These are phyloP conservation scores for Pogonophryne albipinna DNA, from an alignment of 2,797 vertebrate genomes.

Conservation along the genomic window DNA sequence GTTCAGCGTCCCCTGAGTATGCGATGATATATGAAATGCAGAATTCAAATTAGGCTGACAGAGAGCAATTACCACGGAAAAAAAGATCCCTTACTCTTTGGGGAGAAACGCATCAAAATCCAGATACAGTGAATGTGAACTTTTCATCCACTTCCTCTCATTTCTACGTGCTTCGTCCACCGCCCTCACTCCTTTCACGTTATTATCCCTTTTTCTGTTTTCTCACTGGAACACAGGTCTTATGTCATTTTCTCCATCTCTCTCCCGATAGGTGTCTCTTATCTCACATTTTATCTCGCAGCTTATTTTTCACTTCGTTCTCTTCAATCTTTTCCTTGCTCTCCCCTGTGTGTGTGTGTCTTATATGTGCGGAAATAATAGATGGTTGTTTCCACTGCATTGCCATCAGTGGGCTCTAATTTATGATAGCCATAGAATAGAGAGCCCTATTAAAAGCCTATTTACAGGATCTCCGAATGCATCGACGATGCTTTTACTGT, in stretches of 20 bases:
- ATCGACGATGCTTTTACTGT: conserved; percentile 37
- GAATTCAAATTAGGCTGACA: conserved; percentile 82
- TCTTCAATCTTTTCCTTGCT: no score
- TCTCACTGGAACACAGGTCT: conserved; percentile 34
- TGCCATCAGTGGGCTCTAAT: conserved; percentile 58
- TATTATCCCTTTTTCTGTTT: conserved; percentile 31
- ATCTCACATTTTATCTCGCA: conserved; percentile 26
- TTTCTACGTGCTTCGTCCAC: conserved; percentile 33
- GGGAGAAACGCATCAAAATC: conserved; percentile 58
- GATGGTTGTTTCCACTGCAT: conserved; percentile 56
- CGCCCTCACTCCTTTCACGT: conserved; percentile 14
- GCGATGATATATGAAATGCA: conserved; percentile 83
- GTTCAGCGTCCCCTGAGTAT: conserved; percentile 70
- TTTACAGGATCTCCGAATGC: conserved; percentile 60
- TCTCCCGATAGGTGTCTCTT: conserved; percentile 32
- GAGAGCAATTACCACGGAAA: conserved; percentile 76
- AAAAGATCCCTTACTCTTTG: conserved; percentile 66
- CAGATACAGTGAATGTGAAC: conserved; percentile 38
- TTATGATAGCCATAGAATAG: conserved; percentile 48
- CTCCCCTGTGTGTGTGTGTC: neutral
- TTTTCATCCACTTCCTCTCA: conserved; percentile 54
- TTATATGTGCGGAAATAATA: conserved; percentile 41
- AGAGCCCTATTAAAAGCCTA: conserved; percentile 68
- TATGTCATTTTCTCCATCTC: conserved; percentile 43
- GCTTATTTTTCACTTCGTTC: conserved; percentile 11